These are phyloP conservation scores for Pontoporia blainvillei DNA, from an alignment of 2,113 vertebrate genomes.

Conservation along the genomic window DNA sequence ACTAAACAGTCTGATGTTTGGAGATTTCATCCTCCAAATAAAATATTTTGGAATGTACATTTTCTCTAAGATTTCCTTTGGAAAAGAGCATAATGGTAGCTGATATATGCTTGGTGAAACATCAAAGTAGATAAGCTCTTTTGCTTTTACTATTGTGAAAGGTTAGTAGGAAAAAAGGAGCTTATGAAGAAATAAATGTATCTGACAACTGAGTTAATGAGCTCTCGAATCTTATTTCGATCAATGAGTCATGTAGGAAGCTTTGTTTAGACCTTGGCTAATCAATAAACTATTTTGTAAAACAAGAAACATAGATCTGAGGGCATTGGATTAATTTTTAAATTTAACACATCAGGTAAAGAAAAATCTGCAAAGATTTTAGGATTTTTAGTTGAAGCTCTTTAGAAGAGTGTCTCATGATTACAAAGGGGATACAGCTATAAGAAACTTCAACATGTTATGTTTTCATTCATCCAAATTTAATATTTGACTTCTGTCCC, in stretches of 20 bases:
- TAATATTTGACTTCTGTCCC: neutral
- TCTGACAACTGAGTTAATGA: constrained; percentile 77
- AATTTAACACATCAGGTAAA: constrained; percentile 64
- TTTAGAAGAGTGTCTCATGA: neutral
- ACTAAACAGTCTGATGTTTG: neutral
- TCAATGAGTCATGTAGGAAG: constrained; percentile 77
- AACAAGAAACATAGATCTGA: constrained; percentile 73
- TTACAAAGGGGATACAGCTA: neutral
- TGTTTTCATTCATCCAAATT: neutral
- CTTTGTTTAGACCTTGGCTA: constrained; percentile 77
- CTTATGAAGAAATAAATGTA: constrained; percentile 75
- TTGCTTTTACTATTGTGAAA: neutral
- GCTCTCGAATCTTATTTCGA: constrained; percentile 77
- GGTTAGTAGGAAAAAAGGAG: neutral
- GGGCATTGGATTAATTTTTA: constrained; percentile 70
- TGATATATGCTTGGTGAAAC: neutral
- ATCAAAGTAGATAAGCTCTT: neutral
- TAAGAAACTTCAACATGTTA: neutral
- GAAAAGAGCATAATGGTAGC: neutral
- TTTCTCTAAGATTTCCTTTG: neutral
- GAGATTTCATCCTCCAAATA: neutral
- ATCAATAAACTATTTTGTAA: constrained; percentile 82
- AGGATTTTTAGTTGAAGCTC: neutral
- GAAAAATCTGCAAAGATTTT: constrained; percentile 42
- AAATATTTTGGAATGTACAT: neutral